Evolutionary conservation across 2,113 vertebrate species (phyloP).

Genomic region (Chaetodon auriga): DNA sequence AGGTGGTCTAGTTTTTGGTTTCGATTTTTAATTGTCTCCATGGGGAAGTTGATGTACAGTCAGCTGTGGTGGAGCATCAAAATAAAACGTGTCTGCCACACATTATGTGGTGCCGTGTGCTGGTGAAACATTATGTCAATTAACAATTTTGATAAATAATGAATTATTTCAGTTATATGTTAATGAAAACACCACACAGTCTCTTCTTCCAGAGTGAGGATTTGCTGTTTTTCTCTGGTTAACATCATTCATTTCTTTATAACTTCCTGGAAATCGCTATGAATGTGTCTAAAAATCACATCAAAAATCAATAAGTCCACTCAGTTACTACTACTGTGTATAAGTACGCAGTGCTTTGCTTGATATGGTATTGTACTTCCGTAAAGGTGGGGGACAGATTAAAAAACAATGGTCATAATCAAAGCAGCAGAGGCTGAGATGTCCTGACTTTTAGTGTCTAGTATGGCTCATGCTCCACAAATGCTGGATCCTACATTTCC

Average conservation of each 20-base stretch:
- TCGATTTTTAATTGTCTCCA: conserved; percentile 45
- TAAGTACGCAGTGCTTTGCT: no score
- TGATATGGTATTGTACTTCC: background rate
- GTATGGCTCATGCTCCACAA: background rate
- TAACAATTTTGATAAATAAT: background rate
- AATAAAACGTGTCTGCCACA: background rate
- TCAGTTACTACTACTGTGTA: no score
- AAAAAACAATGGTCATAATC: no score
- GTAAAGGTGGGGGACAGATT: background rate
- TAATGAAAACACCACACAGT: no score
- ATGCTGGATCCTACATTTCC: background rate
- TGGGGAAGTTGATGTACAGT: conserved; percentile 33
- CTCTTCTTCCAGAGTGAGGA: no score
- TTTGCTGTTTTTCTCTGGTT: background rate
- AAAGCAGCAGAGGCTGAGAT: no score
- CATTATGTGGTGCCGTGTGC: background rate
- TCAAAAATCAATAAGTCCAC: no score
- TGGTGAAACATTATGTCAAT: background rate
- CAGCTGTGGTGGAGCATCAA: conserved; percentile 15
- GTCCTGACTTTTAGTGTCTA: background rate
- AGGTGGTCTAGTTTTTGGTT: conserved; percentile 12
- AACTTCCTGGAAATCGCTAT: background rate
- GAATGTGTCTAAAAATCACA: background rate
- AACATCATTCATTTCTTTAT: background rate
- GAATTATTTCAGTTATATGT: no score